These are phyloP conservation scores for Acleris sparsana DNA, from an alignment of 2,888 invertebrate species.

Conservation along the genomic window DNA sequence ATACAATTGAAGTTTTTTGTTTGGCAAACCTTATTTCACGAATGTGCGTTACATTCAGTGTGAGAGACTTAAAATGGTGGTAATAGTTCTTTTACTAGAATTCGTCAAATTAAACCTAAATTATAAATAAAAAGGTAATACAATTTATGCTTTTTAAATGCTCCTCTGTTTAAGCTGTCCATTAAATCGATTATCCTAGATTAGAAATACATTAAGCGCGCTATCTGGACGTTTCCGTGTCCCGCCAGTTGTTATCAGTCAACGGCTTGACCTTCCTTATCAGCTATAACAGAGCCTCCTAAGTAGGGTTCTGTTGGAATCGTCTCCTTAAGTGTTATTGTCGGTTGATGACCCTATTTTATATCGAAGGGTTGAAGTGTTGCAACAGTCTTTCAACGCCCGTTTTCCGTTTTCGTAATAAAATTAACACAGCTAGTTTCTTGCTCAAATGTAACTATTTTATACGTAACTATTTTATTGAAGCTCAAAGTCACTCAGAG, in stretches of 20 bases:
- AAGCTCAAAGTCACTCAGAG: too few relatives aligned
- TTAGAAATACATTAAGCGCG: conserved; percentile 13
- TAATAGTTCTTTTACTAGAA: too few relatives aligned
- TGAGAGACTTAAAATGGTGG: too few relatives aligned
- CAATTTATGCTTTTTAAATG: neutral
- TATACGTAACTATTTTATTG: too few relatives aligned
- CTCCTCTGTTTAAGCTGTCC: neutral
- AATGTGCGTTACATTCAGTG: too few relatives aligned
- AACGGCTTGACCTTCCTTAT: conserved; percentile 53
- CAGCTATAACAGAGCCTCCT: conserved; percentile 36
- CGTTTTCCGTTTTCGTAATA: neutral
- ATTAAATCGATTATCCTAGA: conserved; percentile 8
- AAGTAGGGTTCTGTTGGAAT: conserved; percentile 29
- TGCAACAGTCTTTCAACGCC: neutral
- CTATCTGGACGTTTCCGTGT: conserved; percentile 31
- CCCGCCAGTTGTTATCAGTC: conserved; percentile 48
- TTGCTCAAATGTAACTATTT: too few relatives aligned
- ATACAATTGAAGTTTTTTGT: too few relatives aligned
- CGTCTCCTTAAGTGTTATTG: conserved; percentile 22
- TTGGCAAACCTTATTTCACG: too few relatives aligned
- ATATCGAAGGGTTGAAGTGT: conserved; percentile 10
- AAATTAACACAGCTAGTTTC: too few relatives aligned
- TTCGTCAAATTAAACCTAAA: too few relatives aligned
- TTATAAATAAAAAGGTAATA: too few relatives aligned
- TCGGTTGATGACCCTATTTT: conserved; percentile 24